Conservation (phyloP, 2,797 vertebrate genomes). For the Diplodus sargus region DNA sequence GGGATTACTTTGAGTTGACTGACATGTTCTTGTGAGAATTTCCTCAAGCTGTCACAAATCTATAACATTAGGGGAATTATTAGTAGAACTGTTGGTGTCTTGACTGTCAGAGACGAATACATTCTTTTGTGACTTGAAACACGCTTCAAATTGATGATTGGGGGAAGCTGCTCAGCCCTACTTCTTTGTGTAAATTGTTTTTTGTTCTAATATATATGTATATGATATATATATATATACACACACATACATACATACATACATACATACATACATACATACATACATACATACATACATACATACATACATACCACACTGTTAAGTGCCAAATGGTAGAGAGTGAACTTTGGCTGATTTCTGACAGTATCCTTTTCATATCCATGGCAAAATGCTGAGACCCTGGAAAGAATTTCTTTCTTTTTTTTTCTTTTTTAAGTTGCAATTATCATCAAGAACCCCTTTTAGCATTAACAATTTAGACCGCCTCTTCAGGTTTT, state of each 20-base stretch:
- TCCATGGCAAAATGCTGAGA: slow-evolving; percentile 2
- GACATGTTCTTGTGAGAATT: slow-evolving; percentile 22
- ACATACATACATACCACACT: no score
- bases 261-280: no score
- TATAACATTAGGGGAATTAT: neutral
- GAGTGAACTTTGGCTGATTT: slow-evolving; percentile 8
- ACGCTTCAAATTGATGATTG: neutral
- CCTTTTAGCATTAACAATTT: slow-evolving; percentile 8
- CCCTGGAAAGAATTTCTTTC: neutral
- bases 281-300: no score
- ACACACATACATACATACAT: no score
- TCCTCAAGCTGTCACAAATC: slow-evolving; percentile 8
- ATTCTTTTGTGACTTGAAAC: neutral
- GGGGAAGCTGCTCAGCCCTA: accelerated
- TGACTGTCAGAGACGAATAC: neutral
- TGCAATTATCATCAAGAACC: slow-evolving; percentile 1
- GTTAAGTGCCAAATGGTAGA: neutral
- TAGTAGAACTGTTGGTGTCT: neutral
- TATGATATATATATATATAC: no score
- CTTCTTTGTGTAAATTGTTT: neutral
- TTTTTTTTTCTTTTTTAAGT: neutral
- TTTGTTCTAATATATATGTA: neutral
- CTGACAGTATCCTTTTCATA: slow-evolving; percentile 22
- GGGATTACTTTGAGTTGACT: slow-evolving; percentile 28
- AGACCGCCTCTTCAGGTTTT: neutral